Evolutionary conservation across 2,113 vertebrate genomes (phyloP).

Genomic region (Psettodes erumei): DNA sequence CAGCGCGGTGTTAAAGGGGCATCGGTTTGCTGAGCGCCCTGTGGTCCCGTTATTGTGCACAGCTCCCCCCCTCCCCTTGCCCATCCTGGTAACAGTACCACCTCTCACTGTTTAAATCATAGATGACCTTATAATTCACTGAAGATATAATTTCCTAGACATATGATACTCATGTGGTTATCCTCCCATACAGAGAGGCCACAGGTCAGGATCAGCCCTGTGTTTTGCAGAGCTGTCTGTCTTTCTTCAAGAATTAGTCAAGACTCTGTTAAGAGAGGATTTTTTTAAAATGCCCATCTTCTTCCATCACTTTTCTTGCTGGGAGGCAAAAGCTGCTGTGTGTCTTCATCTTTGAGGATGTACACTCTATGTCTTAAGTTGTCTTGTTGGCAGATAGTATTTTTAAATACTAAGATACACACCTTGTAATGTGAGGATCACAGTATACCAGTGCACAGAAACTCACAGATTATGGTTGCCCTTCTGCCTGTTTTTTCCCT

Average conservation of each 20-base stretch:
- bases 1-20: constrained; percentile 74
- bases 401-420: constrained; percentile 31
- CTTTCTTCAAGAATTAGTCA: too few relatives aligned
- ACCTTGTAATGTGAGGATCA: constrained; percentile 39
- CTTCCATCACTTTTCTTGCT: background rate
- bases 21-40: constrained; percentile 1
- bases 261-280: too few relatives aligned
- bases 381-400: constrained; percentile 2
- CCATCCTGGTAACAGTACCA: background rate
- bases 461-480: too few relatives aligned
- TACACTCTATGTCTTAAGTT: background rate
- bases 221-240: too few relatives aligned
- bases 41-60: background rate
- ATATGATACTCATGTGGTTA: background rate
- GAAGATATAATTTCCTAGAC: background rate
- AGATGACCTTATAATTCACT: background rate
- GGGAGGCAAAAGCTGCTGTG: background rate
- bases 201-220: background rate
- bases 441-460: background rate
- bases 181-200: background rate
- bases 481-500: too few relatives aligned
- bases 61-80: background rate
- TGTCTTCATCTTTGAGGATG: background rate
- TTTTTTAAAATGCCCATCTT: too few relatives aligned
- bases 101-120: background rate